Evolutionary conservation across 2,797 vertebrate genomes (phyloP).

Genomic region (Liparis tanakae): DNA sequence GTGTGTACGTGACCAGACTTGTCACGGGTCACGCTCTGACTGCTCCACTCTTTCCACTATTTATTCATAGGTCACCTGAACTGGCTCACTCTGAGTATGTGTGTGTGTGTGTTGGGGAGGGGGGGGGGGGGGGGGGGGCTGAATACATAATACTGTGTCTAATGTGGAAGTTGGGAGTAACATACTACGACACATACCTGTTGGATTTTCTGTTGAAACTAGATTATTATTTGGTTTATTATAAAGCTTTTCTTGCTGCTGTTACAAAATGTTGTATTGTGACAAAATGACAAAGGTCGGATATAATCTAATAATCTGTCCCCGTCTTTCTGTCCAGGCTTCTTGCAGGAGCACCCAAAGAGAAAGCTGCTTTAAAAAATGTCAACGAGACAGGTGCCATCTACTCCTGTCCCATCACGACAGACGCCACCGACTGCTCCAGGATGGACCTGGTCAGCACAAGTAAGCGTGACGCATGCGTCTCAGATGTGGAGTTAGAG

Average conservation of each 20-base stretch:
- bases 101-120: conserved; percentile 17
- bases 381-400: conserved; percentile 90
- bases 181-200: no score
- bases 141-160: neutral
- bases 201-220: conserved; percentile 30
- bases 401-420: conserved; percentile 90
- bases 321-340: conserved; percentile 78
- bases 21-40: conserved; percentile 53
- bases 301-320: conserved; percentile 43
- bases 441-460: conserved; percentile 86
- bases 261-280: neutral
- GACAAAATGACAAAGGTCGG: conserved; percentile 29
- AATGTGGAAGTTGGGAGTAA: neutral
- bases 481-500: neutral
- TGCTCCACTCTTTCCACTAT: conserved; percentile 20
- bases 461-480: conserved; percentile 76
- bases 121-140: neutral
- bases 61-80: conserved; percentile 22
- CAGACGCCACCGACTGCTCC: conserved; percentile 83
- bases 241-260: conserved; percentile 25
- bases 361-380: conserved; percentile 77
- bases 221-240: conserved; percentile 32
- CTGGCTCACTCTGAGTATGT: neutral
- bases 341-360: conserved; percentile 89
- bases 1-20: conserved; percentile 41